These are phyloP conservation scores for Omphaloscelis lunosa DNA, from an alignment of 2,888 invertebrate genomes.

Conservation along the genomic window DNA sequence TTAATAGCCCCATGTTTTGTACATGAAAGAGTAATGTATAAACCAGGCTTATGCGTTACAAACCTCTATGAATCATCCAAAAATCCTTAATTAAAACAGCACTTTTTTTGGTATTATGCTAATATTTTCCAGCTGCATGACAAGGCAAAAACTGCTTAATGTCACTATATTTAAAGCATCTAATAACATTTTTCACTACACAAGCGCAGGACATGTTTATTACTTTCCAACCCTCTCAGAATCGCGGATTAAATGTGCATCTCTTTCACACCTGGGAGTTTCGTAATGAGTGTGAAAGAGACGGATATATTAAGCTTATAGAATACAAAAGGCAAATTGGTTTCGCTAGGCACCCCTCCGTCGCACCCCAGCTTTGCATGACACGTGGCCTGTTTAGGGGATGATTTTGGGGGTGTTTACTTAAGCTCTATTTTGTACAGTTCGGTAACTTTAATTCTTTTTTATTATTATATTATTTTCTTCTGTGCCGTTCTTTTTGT, in stretches of 20 bases:
- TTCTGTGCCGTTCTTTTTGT: slow-evolving; percentile 13
- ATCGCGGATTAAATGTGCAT: slow-evolving; percentile 69
- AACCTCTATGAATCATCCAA: slow-evolving; percentile 48
- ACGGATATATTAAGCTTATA: slow-evolving; percentile 73
- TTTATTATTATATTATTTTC: slow-evolving; percentile 53
- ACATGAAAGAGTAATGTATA: slow-evolving; percentile 29
- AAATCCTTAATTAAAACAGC: slow-evolving; percentile 50
- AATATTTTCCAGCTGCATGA: slow-evolving; percentile 46
- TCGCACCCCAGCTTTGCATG: slow-evolving; percentile 81
- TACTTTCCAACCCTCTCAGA: slow-evolving; percentile 71
- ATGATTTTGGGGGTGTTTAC: slow-evolving; percentile 74
- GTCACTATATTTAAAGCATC: slow-evolving; percentile 64
- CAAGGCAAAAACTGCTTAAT: slow-evolving; percentile 57
- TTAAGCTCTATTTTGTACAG: slow-evolving; percentile 62
- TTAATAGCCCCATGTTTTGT: slow-evolving; percentile 8
- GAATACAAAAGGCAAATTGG: slow-evolving; percentile 84
- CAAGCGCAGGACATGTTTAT: slow-evolving; percentile 72
- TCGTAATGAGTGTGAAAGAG: slow-evolving; percentile 69
- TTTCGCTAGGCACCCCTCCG: slow-evolving; percentile 81
- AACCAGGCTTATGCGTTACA: slow-evolving; percentile 26
- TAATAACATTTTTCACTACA: slow-evolving; percentile 64
- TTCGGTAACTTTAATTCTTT: slow-evolving; percentile 58
- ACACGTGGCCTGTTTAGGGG: slow-evolving; percentile 84
- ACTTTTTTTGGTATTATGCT: slow-evolving; percentile 58
- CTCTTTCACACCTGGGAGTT: slow-evolving; percentile 67